These are phyloP conservation scores for Folsomia candida DNA, from an alignment of 2,888 invertebrate genomes.

Conservation along the genomic window DNA sequence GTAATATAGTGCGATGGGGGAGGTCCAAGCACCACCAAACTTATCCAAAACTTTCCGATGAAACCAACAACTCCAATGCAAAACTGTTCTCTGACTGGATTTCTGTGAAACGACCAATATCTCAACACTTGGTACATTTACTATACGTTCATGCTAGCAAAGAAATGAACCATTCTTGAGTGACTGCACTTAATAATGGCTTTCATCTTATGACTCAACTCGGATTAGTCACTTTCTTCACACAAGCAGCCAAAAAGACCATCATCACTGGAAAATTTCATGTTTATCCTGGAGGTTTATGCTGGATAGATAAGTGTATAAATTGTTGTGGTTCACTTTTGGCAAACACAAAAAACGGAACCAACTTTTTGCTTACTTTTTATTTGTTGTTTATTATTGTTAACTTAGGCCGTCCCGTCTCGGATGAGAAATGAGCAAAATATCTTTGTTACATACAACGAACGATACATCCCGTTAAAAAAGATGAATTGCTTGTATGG, in stretches of 20 bases:
- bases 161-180: neutral
- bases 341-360: neutral
- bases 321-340: neutral
- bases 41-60: constrained; percentile 3
- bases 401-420: neutral
- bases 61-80: neutral
- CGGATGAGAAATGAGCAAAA: neutral
- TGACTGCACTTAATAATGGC: neutral
- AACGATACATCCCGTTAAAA: neutral
- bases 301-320: neutral
- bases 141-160: neutral
- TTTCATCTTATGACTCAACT: constrained; percentile 1
- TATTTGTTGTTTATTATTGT: neutral
- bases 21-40: constrained; percentile 2
- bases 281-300: neutral
- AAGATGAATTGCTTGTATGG: neutral
- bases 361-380: neutral
- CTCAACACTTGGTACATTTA: neutral
- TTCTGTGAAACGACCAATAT: neutral
- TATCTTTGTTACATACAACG: no score
- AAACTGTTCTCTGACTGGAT: neutral
- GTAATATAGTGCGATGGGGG: constrained; percentile 10
- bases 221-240: constrained; percentile 4
- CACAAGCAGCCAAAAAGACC: neutral
- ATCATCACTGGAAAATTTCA: constrained; percentile 2